These are phyloP conservation scores for Fregetta grallaria DNA, from an alignment of 2,113 vertebrate species.

Conservation along the genomic window DNA sequence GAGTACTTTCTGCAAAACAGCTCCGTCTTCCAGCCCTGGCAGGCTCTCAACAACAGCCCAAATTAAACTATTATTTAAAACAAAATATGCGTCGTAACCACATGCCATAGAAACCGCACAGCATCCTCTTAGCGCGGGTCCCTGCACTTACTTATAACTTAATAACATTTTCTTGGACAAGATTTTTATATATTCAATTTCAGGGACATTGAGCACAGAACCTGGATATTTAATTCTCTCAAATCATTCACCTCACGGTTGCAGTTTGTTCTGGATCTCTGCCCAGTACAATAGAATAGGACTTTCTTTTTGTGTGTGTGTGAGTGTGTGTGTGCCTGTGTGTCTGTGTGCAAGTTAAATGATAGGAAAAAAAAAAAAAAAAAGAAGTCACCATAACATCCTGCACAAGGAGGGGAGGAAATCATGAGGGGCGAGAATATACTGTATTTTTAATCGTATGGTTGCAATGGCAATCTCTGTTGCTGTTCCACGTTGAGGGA, in stretches of 20 bases:
- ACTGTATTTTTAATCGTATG: not conserved
- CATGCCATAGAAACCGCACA: conserved; percentile 58
- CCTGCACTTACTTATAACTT: conserved; percentile 69
- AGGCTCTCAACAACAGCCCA: not conserved
- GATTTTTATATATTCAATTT: conserved; percentile 55
- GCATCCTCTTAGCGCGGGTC: conserved; percentile 66
- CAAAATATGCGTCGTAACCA: not conserved
- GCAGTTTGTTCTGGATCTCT: conserved; percentile 76
- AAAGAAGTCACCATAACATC: not conserved
- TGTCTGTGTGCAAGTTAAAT: not conserved
- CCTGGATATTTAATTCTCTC: conserved; percentile 63
- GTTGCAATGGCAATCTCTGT: not conserved
- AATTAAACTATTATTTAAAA: conserved; percentile 45
- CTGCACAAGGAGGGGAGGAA: not conserved
- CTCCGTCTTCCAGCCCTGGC: conserved; percentile 37
- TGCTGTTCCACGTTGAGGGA: not conserved
- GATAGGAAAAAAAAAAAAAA: not conserved
- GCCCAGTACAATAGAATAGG: conserved; percentile 71
- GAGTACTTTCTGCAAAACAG: not conserved
- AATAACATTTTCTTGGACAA: conserved; percentile 73
- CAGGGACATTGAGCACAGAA: conserved; percentile 59
- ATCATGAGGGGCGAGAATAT: not conserved
- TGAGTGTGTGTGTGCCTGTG: not conserved
- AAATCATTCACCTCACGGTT: conserved; percentile 30
- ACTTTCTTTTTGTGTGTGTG: conserved; percentile 46